phyloP scores from a whole-genome alignment of 2,888 invertebrate genomes.

The Hesperia comma region DNA sequence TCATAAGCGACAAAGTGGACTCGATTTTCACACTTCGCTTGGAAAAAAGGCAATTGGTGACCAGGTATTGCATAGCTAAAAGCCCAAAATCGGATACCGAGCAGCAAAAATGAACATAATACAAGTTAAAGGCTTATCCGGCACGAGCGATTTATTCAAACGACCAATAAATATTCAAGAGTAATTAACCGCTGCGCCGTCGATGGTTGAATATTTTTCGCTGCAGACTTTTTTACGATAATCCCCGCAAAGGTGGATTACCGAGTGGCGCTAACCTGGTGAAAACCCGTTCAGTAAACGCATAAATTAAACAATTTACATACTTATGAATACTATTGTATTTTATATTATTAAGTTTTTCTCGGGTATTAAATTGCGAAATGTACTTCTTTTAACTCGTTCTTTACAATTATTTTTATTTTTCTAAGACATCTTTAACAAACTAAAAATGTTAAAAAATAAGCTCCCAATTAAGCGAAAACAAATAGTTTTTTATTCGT shows the following conservation, averaged over 20 bases:
- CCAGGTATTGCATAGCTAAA: conserved; percentile 5
- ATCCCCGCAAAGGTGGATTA: conserved; percentile 75
- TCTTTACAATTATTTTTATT: neutral
- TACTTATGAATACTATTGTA: conserved; percentile 7
- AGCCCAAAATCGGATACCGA: conserved; percentile 44
- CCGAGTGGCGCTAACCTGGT: conserved; percentile 66
- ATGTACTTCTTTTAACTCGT: neutral
- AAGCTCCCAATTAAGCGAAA: neutral
- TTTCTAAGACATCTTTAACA: neutral
- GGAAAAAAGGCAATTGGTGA: neutral
- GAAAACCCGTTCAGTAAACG: conserved; percentile 23
- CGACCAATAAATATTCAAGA: conserved; percentile 83
- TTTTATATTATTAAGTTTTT: neutral
- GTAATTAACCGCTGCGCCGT: conserved; percentile 75
- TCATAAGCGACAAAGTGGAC: neutral
- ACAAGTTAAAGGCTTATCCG: conserved; percentile 74
- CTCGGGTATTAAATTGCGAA: neutral
- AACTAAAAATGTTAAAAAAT: neutral
- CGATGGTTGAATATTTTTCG: conserved; percentile 75
- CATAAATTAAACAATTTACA: conserved; percentile 23
- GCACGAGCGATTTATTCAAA: conserved; percentile 79
- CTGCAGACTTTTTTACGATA: conserved; percentile 71
- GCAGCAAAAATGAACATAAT: conserved; percentile 63
- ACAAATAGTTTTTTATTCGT: neutral
- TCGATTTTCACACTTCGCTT: neutral